Evolutionary conservation across 2,113 vertebrate genomes (phyloP).

Genomic region (Hylia prasina): DNA sequence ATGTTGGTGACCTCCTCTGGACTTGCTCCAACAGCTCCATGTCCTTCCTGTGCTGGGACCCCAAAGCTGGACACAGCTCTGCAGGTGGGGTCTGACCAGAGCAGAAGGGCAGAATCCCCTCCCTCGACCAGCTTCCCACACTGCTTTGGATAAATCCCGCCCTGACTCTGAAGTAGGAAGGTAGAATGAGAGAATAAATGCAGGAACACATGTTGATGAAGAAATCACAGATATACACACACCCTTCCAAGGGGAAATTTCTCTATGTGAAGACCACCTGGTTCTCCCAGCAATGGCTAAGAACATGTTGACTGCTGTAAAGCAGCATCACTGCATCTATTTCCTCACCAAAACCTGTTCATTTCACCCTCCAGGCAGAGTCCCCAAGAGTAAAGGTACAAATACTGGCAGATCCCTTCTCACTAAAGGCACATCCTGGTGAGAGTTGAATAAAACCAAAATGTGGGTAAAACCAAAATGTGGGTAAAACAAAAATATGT

Average conservation of each 20-base stretch:
- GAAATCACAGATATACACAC: not conserved
- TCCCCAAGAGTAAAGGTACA: not conserved
- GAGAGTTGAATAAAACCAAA: not conserved
- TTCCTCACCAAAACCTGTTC: not conserved
- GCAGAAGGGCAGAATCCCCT: not conserved
- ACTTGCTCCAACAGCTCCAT: not conserved
- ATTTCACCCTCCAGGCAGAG: too few species aligned
- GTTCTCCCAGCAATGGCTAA: not conserved
- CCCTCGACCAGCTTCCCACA: not conserved
- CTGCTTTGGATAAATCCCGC: not conserved
- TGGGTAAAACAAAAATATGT: accelerated
- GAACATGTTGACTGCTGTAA: not conserved
- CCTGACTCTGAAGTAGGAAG: not conserved
- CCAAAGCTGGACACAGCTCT: not conserved
- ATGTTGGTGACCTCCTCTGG: not conserved
- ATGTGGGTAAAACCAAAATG: not conserved
- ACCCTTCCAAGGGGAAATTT: not conserved
- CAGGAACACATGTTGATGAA: not conserved
- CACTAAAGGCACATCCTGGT: accelerated
- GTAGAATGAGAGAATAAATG: not conserved
- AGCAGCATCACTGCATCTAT: not conserved
- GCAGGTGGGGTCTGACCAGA: not conserved
- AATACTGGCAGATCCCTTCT: not conserved
- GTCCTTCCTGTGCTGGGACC: not conserved
- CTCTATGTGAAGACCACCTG: not conserved